Evolutionary conservation across 2,113 vertebrate genomes (phyloP).

Genomic region (Neoarius graeffei): DNA sequence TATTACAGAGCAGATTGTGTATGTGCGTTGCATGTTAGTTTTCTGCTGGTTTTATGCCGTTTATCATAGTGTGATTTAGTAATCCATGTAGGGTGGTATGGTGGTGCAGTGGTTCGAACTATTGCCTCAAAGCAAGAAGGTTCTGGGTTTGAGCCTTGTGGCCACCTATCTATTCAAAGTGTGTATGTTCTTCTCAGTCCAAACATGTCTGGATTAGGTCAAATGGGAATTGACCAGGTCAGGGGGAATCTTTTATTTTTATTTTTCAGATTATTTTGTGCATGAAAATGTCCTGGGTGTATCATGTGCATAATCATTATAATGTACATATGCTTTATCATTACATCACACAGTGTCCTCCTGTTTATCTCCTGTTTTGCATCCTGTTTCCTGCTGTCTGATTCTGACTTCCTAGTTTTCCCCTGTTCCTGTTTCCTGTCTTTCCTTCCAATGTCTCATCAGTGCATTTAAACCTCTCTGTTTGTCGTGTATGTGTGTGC

Average conservation of each 20-base stretch:
- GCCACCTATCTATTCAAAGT: too few relatives aligned
- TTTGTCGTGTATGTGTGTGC: neutral
- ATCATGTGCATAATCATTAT: neutral
- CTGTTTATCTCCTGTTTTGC: neutral
- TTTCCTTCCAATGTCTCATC: neutral
- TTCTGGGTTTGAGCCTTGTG: too few relatives aligned
- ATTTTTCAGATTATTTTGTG: neutral
- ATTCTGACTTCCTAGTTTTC: neutral
- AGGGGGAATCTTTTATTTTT: neutral
- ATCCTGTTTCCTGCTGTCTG: slow-evolving; percentile 17
- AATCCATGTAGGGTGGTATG: too few relatives aligned
- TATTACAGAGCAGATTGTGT: too few relatives aligned
- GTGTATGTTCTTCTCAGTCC: too few relatives aligned
- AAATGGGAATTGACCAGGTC: too few relatives aligned
- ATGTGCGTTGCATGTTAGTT: too few relatives aligned
- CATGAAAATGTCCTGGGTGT: neutral
- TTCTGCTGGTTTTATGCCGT: too few relatives aligned
- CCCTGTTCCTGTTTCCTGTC: slow-evolving; percentile 12
- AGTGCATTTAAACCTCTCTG: neutral
- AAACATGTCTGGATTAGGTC: too few relatives aligned
- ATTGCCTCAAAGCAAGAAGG: too few relatives aligned
- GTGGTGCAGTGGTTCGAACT: too few relatives aligned
- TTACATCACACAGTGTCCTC: neutral
- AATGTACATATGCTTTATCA: neutral
- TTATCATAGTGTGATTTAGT: too few relatives aligned